A percentile compares a stretch with the other conserved stretches of the same genome.
Evolutionary conservation across 1,140 invertebrate species (phyloP).

Genomic region (Diprion similis): DNA sequence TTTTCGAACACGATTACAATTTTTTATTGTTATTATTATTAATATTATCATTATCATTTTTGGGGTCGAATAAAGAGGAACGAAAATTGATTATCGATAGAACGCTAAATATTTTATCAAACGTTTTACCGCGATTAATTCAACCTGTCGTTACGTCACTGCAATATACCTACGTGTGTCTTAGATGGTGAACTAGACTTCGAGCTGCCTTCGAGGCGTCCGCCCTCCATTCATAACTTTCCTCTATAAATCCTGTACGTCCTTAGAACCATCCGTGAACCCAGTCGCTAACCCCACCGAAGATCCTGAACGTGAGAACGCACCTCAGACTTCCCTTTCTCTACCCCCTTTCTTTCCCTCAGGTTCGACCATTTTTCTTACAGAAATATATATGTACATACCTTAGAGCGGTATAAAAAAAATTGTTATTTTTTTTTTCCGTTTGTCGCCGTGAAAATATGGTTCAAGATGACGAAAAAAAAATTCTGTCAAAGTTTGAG

Average conservation of each 20-base stretch:
- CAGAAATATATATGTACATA: too few relatives aligned
- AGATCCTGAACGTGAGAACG: neutral
- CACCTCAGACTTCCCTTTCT: neutral
- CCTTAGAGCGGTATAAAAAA: too few relatives aligned
- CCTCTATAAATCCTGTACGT: neutral
- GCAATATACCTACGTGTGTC: neutral
- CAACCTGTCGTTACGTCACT: neutral
- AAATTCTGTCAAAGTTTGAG: too few relatives aligned
- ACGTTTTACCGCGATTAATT: neutral
- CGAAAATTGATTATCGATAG: neutral
- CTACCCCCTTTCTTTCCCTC: neutral
- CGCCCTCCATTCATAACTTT: slow-evolving; percentile 5
- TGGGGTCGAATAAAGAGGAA: neutral
- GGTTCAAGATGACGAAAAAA: too few relatives aligned
- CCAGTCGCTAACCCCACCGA: too few relatives aligned
- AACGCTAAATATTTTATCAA: neutral
- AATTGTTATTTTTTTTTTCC: too few relatives aligned
- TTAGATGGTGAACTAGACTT: neutral
- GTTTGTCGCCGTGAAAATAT: too few relatives aligned
- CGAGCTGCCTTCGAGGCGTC: neutral
- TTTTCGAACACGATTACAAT: too few relatives aligned
- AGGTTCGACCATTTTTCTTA: too few relatives aligned
- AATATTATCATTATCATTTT: neutral
- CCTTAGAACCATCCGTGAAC: neutral
- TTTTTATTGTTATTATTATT: neutral